phyloP scores from a whole-genome alignment of 1,140 invertebrate genomes.

The Acromyrmex echinatior region DNA sequence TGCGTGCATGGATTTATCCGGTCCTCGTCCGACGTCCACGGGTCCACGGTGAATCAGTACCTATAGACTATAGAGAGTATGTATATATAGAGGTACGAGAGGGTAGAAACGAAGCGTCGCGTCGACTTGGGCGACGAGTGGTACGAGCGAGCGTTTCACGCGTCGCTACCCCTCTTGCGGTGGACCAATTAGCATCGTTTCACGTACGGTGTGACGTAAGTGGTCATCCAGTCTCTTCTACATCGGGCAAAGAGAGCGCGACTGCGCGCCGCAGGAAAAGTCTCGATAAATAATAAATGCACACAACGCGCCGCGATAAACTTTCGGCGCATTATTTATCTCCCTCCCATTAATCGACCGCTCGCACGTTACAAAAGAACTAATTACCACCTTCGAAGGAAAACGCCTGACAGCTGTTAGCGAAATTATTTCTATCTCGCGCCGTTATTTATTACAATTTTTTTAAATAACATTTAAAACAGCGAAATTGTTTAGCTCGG shows the following conservation, averaged over 20 bases:
- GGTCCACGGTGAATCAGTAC: neutral
- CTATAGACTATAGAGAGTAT: neutral
- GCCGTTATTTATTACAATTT: neutral
- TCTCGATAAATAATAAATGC: constrained; percentile 65
- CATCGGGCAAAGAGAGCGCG: constrained; percentile 70
- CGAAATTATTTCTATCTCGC: neutral
- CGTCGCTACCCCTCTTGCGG: constrained; percentile 77
- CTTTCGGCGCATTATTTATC: constrained; percentile 60
- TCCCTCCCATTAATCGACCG: constrained; percentile 45
- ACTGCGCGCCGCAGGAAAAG: constrained; percentile 60
- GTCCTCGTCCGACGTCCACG: neutral
- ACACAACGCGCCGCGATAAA: constrained; percentile 34
- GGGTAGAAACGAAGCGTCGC: constrained; percentile 11
- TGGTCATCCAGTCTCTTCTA: constrained; percentile 77
- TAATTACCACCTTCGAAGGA: constrained; percentile 21
- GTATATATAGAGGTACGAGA: too few species aligned
- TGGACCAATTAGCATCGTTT: constrained; percentile 82
- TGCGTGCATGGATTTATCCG: constrained; percentile 46
- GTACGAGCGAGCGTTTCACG: constrained; percentile 77
- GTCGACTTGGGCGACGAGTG: constrained; percentile 52
- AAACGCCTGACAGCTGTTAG: neutral
- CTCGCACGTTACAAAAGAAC: constrained; percentile 20
- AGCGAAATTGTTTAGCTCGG: neutral
- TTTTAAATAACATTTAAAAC: neutral
- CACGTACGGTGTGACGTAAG: constrained; percentile 74